A percentile compares a stretch with the other conserved stretches of the same genome.
Evolutionary conservation across 2,113 vertebrate species (phyloP).

Genomic region (Piaya cayana): DNA sequence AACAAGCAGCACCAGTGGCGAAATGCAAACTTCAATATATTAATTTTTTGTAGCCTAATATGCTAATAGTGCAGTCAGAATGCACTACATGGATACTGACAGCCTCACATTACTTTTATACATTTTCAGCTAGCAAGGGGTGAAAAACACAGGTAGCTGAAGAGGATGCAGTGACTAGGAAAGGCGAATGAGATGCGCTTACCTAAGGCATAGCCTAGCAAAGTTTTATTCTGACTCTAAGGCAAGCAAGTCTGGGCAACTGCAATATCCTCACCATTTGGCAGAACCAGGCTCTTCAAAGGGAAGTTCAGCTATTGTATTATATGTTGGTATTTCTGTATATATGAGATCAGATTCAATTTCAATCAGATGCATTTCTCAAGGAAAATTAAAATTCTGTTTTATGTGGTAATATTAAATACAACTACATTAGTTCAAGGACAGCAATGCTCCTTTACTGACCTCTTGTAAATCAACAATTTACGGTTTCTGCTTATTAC

Average conservation of each 20-base stretch:
- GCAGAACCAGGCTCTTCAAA: background rate
- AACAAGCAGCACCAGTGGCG: background rate
- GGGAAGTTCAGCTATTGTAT: background rate
- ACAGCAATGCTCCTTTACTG: slow-evolving; percentile 49
- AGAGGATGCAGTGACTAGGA: background rate
- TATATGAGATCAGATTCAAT: background rate
- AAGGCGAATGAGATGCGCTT: background rate
- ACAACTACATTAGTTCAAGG: slow-evolving; percentile 35
- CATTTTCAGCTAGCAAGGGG: background rate
- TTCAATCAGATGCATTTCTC: background rate
- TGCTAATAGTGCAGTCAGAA: background rate
- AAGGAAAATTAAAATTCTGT: slow-evolving; percentile 50
- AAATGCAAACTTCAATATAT: background rate
- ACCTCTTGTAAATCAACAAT: slow-evolving; percentile 58
- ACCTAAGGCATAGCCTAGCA: background rate
- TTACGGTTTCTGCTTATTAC: slow-evolving; percentile 49
- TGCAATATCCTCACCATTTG: background rate
- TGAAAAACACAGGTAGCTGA: background rate
- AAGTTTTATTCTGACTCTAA: background rate
- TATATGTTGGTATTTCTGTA: background rate
- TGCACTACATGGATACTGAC: fast-evolving
- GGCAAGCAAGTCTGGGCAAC: background rate
- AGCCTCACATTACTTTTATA: background rate
- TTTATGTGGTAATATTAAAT: slow-evolving; percentile 45
- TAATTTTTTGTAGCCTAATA: background rate